These are phyloP conservation scores for Oreochromis mossambicus DNA, from an alignment of 2,797 vertebrate genomes.

Conservation along the genomic window DNA sequence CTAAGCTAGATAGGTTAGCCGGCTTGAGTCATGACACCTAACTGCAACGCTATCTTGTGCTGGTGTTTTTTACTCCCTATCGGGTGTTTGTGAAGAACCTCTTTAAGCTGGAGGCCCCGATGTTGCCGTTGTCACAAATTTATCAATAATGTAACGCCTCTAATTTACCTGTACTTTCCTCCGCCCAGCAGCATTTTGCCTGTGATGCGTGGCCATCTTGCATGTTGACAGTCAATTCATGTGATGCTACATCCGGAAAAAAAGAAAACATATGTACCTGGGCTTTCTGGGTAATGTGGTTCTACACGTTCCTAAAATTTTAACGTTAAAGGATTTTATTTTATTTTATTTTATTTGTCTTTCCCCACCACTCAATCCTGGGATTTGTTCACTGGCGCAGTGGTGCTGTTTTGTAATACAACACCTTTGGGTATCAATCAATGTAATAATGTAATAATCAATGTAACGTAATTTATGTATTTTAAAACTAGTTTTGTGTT, in stretches of 20 bases:
- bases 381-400: not conserved
- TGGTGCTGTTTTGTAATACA: not conserved
- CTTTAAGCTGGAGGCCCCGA: not conserved
- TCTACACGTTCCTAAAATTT: not conserved
- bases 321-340: not conserved
- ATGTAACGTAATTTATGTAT: not conserved
- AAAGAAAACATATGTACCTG: conserved; percentile 36
- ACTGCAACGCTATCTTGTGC: not conserved
- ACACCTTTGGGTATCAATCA: not conserved
- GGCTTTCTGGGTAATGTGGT: conserved; percentile 63
- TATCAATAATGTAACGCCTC: not conserved
- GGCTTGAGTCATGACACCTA: conserved; percentile 53
- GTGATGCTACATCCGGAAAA: conserved; percentile 82
- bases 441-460: not conserved
- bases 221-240: conserved; percentile 91
- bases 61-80: not conserved
- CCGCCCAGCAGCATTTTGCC: conserved; percentile 97
- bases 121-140: not conserved
- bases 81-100: not conserved
- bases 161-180: conserved; percentile 95
- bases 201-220: conserved; percentile 99
- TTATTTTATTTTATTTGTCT: not conserved
- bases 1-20: conserved; percentile 65
- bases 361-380: not conserved
- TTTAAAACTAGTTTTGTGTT: not conserved